Conservation (phyloP, 2,888 invertebrate species). For the Dione vanillae region DNA sequence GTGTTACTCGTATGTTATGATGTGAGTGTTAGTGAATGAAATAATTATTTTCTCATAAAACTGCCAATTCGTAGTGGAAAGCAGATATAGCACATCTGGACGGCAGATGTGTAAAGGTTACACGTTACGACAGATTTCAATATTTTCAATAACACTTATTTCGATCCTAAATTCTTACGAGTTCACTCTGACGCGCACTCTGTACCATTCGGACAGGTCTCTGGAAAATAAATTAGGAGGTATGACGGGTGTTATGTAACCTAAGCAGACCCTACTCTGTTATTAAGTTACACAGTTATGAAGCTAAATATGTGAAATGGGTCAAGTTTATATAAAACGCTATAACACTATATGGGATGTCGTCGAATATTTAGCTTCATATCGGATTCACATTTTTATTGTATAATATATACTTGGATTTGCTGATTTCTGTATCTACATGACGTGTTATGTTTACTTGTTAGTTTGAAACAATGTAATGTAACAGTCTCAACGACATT, state of each 20-base stretch:
- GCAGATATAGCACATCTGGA: slow-evolving; percentile 80
- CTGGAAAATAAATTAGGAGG: slow-evolving; percentile 83
- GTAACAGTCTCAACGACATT: slow-evolving; percentile 36
- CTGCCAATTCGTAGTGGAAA: slow-evolving; percentile 79
- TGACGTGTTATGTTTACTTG: slow-evolving; percentile 42
- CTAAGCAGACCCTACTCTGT: slow-evolving; percentile 44
- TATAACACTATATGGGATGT: background rate
- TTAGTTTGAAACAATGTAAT: slow-evolving; percentile 43
- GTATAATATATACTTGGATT: slow-evolving; percentile 2
- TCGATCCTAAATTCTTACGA: slow-evolving; percentile 88
- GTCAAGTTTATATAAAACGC: background rate
- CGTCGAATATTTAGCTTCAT: slow-evolving; percentile 12
- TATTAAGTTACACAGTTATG: slow-evolving; percentile 5
- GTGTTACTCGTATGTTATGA: slow-evolving; percentile 37
- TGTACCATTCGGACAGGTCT: slow-evolving; percentile 91
- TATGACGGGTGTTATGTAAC: slow-evolving; percentile 71
- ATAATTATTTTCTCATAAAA: slow-evolving; percentile 55
- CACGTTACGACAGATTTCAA: slow-evolving; percentile 80
- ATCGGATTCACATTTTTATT: background rate
- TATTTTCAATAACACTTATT: slow-evolving; percentile 79
- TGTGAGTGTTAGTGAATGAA: slow-evolving; percentile 38
- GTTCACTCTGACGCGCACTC: slow-evolving; percentile 93
- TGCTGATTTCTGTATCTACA: slow-evolving; percentile 11
- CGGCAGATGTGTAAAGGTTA: slow-evolving; percentile 80
- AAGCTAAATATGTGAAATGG: slow-evolving; percentile 8